A percentile compares a stretch with the other conserved stretches of the same genome.
These are phyloP conservation scores for Sebastes aleutianus DNA, from an alignment of 2,797 vertebrate species.

Conservation along the genomic window DNA sequence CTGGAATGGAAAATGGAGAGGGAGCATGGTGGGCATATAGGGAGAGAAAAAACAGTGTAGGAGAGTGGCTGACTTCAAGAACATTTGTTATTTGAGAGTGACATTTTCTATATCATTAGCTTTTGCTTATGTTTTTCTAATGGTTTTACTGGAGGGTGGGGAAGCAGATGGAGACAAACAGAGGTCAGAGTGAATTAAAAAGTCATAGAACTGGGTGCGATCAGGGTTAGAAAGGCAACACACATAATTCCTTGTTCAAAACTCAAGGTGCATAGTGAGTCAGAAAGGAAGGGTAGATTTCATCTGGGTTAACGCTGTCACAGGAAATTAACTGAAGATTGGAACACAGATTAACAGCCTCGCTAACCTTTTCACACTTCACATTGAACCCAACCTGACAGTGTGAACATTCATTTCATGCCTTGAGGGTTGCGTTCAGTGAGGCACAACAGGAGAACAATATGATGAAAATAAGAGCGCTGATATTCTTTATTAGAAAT, in stretches of 20 bases:
- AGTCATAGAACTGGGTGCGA: neutral
- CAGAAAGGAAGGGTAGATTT: neutral
- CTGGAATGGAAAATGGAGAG: constrained; percentile 69
- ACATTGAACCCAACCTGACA: neutral
- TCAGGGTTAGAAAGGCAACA: neutral
- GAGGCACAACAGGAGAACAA: neutral
- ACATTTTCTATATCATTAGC: neutral
- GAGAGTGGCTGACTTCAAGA: neutral
- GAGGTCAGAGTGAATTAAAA: neutral
- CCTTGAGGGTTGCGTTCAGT: neutral
- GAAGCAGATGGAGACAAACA: no score
- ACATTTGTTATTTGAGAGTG: neutral
- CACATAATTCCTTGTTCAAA: neutral
- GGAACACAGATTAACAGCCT: neutral
- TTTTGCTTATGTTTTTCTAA: neutral
- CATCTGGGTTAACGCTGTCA: constrained; percentile 1
- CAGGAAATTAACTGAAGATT: constrained; percentile 37
- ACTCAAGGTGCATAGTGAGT: neutral
- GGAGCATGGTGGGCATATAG: constrained; percentile 1
- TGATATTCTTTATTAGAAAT: neutral
- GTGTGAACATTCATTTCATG: constrained; percentile 36
- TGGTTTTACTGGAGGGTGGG: neutral
- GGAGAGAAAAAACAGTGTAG: neutral
- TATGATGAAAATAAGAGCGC: neutral
- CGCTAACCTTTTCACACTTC: constrained; percentile 15